phyloP scores from a whole-genome alignment of 37 sponge, comb jelly and placozoan species.

The Bolinopsis microptera region DNA sequence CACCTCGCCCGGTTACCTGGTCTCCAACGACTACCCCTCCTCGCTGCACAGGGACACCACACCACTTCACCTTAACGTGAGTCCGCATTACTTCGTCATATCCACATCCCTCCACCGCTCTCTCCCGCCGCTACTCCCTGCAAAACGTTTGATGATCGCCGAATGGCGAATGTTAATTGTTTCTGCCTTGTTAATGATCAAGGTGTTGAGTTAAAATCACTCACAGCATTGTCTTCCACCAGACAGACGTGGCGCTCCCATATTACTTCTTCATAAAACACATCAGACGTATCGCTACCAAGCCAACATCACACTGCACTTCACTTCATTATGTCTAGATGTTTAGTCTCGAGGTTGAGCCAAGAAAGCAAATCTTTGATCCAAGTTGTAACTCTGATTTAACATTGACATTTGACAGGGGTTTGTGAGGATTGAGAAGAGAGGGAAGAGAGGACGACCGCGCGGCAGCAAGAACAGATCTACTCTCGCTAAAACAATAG shows the following conservation, averaged over 20 bases:
- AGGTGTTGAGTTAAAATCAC: neutral
- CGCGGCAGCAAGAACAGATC: constrained; percentile 43
- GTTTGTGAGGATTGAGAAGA: constrained; percentile 1
- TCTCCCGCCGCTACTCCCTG: neutral
- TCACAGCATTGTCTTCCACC: neutral
- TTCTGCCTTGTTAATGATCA: neutral
- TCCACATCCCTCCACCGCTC: too few species aligned
- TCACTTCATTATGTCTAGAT: neutral
- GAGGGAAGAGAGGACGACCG: constrained; percentile 26
- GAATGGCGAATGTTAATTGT: neutral
- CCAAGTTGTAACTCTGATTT: neutral
- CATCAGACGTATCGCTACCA: too few species aligned
- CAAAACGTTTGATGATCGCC: neutral
- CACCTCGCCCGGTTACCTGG: neutral
- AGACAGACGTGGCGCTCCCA: neutral
- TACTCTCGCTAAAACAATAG: constrained; percentile 25
- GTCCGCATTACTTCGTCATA: too few species aligned
- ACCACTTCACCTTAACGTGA: constrained; percentile 7
- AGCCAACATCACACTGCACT: too few species aligned
- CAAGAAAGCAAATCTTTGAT: neutral
- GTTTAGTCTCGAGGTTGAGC: neutral
- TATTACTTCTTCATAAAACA: neutral
- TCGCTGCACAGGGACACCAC: neutral
- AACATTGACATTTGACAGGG: neutral
- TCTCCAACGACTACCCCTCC: neutral